phyloP scores from a whole-genome alignment of 2,797 vertebrate species.

The Platalea minor region DNA sequence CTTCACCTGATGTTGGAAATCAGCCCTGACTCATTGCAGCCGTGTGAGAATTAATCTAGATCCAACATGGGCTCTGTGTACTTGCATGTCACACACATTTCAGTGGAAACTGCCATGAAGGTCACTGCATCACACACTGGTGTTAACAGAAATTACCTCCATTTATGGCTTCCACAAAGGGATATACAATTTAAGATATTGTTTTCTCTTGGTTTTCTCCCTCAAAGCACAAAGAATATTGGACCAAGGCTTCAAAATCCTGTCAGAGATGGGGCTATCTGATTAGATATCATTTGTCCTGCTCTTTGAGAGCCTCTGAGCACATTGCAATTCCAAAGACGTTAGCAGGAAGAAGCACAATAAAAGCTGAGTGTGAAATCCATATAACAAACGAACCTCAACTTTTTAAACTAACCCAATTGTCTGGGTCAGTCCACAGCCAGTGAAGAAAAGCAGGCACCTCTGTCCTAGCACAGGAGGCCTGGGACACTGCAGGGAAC shows the following conservation, averaged over 20 bases:
- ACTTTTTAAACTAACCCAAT: neutral
- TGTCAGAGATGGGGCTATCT: neutral
- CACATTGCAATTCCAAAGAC: neutral
- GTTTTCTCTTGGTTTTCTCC: neutral
- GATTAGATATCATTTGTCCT: neutral
- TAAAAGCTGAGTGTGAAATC: neutral
- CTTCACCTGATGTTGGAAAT: neutral
- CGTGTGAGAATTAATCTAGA: neutral
- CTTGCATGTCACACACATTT: neutral
- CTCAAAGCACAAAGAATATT: slow-evolving; percentile 2
- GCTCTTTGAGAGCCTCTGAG: neutral
- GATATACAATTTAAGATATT: neutral
- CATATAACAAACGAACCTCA: neutral
- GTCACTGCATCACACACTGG: neutral
- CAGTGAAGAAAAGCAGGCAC: neutral
- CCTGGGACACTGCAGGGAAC: neutral
- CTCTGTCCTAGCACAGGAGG: neutral
- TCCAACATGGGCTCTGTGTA: rapidly evolving
- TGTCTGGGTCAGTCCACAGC: neutral
- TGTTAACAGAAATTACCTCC: neutral
- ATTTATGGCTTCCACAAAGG: neutral
- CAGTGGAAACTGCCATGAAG: neutral
- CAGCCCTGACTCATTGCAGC: neutral
- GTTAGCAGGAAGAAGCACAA: neutral
- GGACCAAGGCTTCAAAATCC: neutral